Evolutionary conservation across 2,797 vertebrate genomes (phyloP), one percentile per base, ranked within the genome.

Genomic region (Tokudaia muenninki): DNA sequence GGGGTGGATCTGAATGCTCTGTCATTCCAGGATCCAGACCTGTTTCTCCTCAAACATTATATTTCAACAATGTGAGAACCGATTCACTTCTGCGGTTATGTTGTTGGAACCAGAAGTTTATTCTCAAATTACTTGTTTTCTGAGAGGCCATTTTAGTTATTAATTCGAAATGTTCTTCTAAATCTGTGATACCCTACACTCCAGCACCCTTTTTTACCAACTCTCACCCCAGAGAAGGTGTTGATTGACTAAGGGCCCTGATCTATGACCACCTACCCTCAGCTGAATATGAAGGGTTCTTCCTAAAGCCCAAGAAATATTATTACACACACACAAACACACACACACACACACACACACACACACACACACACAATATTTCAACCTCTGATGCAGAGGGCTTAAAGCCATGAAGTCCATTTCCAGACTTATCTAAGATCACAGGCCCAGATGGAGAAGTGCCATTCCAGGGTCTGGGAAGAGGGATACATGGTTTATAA

Each of bases 81-180:
- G 21, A 91, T 34, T 90, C 12, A 16, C 59, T 74, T 94, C 90
- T 75, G 55, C 72, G 41, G 16, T 52, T 74, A 87, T 65, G 84
- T 83, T 65, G 14, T 61, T 34, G 21, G 41, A 86, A 72, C 10
- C 57, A 89, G 67, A 95, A 94, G 82, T 77, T 55, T 7, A 59
- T 22, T 41, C 3, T 57, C 14, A 44, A 44, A 1, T 82, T 83
- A 47, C 61, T 8, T 83, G 22, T 37, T 72, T 97, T 80, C 52
- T 26, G 70, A 72, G 41, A 94, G 10, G 80, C 37, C 67, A 22
- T 44, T 67, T 55, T 72, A 87, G 44, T 29, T 55, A 67, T 61
- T 37, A 17, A 87, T 75, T 19, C 37, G 47, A 22, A 44, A 55
- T 72, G 41, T 70, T 52, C 22, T 87, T 61, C 8, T 61, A 59